Base-by-base conservation (phyloP, 2,113 vertebrate genomes). In the Amblyornis subalaris region DNA sequence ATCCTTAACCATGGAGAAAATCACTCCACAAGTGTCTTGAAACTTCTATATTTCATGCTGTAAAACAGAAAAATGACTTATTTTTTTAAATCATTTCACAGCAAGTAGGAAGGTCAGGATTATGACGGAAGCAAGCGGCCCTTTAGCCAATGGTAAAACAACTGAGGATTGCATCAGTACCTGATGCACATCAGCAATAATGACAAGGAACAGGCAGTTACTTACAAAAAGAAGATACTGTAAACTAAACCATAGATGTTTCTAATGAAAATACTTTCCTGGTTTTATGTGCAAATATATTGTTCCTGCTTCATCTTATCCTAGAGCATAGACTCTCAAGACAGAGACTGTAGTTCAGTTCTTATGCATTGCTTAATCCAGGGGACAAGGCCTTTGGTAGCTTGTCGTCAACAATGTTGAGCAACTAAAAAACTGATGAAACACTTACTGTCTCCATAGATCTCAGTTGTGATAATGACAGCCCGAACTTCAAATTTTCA, bases 161-260 rank as follows among this genome's bases (percentile, higher is more conserved):
- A 9, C 0, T 23, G 10, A 65, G 44, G n/a, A 53, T 26, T 40
- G 7, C 36, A 36, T 51, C 7, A 24, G 6, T 2, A 2, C 14
- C 16, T 28, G 47, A 55, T 21, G 9, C 23, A 58, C n/a, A 45
- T 20, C 0, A 0, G 13, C 6, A 5, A 15, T 21, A 14, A 38
- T 11, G 16, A 12, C 14, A 38, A 65, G 10, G 11, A 64, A 35
- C 21, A 58, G 42, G 20, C 6, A 35, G 24, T 42, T 35, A 48
- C 25, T 72, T 53, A 22, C 2, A 25, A 60, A 70, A 78, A 57
- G 22, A 80, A 65, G 35, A n/a, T 26, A 31, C 8, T 33, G 7
- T 24, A 35, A 74, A 66, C 19, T 53, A 57, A 78, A 50, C 5
- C 8, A 44, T 14, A 61, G 14, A 10, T 11, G 6, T 38, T 81